Conservation (phyloP, 2,888 invertebrate species). For the Dioctria rufipes region DNA sequence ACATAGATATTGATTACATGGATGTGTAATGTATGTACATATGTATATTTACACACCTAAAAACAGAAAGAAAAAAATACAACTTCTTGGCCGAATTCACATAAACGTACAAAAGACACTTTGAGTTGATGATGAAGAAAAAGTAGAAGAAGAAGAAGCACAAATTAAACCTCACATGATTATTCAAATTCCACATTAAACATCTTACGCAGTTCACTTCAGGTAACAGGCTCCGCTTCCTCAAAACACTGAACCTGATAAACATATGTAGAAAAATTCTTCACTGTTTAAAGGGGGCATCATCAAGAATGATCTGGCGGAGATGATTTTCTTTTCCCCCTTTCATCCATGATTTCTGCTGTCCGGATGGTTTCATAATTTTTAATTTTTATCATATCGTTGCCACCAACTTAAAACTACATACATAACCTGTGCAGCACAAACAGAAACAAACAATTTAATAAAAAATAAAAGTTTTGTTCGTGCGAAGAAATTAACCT, state of each 20-base stretch:
- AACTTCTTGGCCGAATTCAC: conserved; percentile 19
- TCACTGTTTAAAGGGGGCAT: not conserved
- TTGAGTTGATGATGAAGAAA: not conserved
- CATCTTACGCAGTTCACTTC: not conserved
- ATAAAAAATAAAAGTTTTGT: not conserved
- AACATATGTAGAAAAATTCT: not conserved
- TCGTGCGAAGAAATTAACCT: conserved; percentile 51
- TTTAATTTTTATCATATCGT: conserved; percentile 44
- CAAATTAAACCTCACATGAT: conserved; percentile 35
- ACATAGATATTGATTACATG: too few relatives aligned
- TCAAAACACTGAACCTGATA: not conserved
- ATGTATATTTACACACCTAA: too few relatives aligned
- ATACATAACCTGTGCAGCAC: not conserved
- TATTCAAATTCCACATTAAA: conserved; percentile 37
- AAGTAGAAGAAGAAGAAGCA: not conserved
- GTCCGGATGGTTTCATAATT: conserved; percentile 25
- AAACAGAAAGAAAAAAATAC: too few relatives aligned
- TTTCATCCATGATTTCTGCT: not conserved
- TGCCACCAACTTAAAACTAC: not conserved
- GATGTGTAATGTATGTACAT: too few relatives aligned
- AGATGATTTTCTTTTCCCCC: too few relatives aligned
- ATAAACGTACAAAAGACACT: conserved; percentile 27
- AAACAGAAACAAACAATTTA: conserved; percentile 41
- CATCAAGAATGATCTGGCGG: not conserved
- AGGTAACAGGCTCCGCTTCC: not conserved